Base-by-base conservation (phyloP, 2,797 vertebrate species). In the Phrynocephalus vlangalii region DNA sequence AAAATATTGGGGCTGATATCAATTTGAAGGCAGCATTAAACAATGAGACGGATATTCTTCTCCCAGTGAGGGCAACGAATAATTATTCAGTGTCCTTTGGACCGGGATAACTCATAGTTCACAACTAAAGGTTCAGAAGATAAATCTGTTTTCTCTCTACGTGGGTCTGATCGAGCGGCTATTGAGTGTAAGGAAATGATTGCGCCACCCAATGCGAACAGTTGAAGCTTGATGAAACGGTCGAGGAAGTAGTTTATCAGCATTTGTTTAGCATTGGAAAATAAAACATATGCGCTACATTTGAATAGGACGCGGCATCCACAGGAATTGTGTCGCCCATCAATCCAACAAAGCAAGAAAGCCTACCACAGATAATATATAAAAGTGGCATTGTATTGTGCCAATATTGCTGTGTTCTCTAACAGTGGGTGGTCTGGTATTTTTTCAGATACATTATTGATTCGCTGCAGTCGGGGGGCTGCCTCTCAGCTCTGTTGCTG, bases 201-300 rank as follows among this genome's bases (percentile, higher is more conserved):
- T 18, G 88, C 87, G 90, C 92, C 84, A 75, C 86, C 2, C 1
- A 91, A 88, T 92, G 89, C 30, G 73, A 91, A 87, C 89, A 94
- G 91, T 87, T 78, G 90, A 94, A 93, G 91, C 92, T 91, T 94
- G 94, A 90, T 94, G 92, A 95, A 96, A 94, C 91, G 84, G 93
- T 91, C 88, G 30, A 76, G 90, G 92, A 91, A 93, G 85, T 93
- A 92, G 95, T 95, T 95, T 92, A 93, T 96, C 95, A 93, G 91
- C 88, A 92, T 94, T 92, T 94, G 91, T 94, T 94, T 95, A 87
- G 93, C 94, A 92, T 91, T 83, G 86, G 91, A 88, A 95, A 96
- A 95, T 92, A 94, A 96, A 96, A 91, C 91, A 91, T 91, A 92
- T 95, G 72, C 89, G 88, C 86, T 95, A 94, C 91, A 90, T 88